Evolutionary conservation across 2,888 invertebrate species (phyloP).

Genomic region (Epicampocera succincta): DNA sequence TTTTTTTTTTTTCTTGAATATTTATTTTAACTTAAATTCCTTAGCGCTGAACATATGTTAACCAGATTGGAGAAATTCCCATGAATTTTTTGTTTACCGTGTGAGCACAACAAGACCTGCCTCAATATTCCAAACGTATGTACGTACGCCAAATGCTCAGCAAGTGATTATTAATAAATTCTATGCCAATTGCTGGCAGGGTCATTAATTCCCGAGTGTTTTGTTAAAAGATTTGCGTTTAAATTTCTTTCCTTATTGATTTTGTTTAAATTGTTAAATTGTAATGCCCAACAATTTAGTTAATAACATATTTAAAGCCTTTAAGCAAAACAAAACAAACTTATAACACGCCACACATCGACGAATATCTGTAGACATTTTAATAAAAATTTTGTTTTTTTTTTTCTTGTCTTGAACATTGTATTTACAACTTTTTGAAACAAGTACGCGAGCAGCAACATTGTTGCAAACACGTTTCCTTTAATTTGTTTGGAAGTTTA

Average conservation of each 20-base stretch:
- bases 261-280: not conserved
- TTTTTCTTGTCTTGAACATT: too few species aligned
- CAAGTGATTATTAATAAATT: not conserved
- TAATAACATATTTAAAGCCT: not conserved
- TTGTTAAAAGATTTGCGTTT: not conserved
- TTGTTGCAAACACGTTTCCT: conserved; percentile 60
- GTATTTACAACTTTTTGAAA: conserved; percentile 20
- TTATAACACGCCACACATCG: too few species aligned
- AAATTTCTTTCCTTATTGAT: not conserved
- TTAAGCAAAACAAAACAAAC: too few species aligned
- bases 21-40: not conserved
- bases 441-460: conserved; percentile 45
- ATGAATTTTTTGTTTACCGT: conserved; percentile 3
- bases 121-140: conserved; percentile 34
- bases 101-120: conserved; percentile 47
- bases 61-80: conserved; percentile 8
- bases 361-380: not conserved
- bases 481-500: conserved; percentile 1
- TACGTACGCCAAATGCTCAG: not conserved
- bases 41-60: conserved; percentile 46
- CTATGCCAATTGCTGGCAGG: not conserved
- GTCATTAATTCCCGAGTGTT: not conserved
- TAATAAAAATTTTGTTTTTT: not conserved
- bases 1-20: not conserved
- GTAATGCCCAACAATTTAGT: conserved; percentile 20